Percentiles rank a stretch among this genome's conserved stretches.
phyloP scores from a whole-genome alignment of 2,797 vertebrate genomes.

The Gymnocypris eckloni region DNA sequence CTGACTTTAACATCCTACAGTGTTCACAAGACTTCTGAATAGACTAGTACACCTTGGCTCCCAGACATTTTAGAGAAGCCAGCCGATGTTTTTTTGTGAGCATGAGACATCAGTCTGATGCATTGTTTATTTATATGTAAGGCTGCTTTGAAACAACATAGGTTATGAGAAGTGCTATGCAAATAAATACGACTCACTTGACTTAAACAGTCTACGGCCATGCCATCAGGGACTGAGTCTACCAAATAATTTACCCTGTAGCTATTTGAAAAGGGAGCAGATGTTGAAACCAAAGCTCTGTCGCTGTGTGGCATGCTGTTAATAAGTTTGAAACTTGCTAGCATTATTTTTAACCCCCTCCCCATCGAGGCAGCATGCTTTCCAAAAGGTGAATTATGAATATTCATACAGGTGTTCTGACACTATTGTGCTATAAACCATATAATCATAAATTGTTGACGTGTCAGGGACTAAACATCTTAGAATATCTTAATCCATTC shows the following conservation, averaged over 20 bases:
- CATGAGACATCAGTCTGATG: background rate
- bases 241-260: slow-evolving; percentile 17
- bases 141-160: background rate
- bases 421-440: background rate
- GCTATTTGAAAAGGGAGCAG: slow-evolving; percentile 18
- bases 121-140: slow-evolving; percentile 13
- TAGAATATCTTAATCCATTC: slow-evolving; percentile 17
- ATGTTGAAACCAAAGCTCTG: background rate
- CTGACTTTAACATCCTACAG: background rate
- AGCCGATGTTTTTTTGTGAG: background rate
- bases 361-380: slow-evolving; percentile 5
- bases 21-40: background rate
- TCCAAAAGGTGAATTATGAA: background rate
- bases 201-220: slow-evolving; percentile 18
- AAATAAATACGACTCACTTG: slow-evolving; percentile 13
- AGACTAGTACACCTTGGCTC: background rate
- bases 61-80: background rate
- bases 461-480: background rate
- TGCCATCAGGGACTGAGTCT: background rate
- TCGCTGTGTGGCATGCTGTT: background rate
- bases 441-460: background rate
- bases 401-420: slow-evolving; percentile 10
- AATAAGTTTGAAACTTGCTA: background rate
- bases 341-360: background rate
- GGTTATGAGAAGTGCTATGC: background rate